phyloP scores from a whole-genome alignment of 64 coral and sea anemone species.

The Astreopora myriophthalma region DNA sequence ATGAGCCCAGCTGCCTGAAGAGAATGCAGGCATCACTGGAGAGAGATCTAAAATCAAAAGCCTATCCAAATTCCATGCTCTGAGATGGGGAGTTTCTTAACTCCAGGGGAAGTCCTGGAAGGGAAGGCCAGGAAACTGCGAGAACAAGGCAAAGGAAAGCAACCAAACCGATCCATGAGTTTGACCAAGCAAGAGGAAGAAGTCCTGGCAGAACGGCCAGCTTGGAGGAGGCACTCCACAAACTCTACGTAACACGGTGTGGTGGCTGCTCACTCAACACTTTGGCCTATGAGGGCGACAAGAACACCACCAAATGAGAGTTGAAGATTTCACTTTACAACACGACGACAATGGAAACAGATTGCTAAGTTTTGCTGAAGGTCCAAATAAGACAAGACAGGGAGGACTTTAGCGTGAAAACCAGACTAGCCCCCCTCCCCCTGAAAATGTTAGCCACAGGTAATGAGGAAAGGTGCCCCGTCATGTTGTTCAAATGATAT shows the following conservation, averaged over 20 bases:
- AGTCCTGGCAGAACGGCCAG: not conserved
- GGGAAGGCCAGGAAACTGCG: not conserved
- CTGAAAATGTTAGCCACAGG: too few relatives aligned
- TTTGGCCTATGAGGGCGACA: constrained; percentile 4
- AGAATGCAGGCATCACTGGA: too few relatives aligned
- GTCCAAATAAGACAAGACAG: constrained; percentile 12
- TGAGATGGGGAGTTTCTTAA: not conserved
- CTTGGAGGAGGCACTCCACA: not conserved
- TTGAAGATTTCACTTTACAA: not conserved
- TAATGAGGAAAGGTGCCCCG: too few relatives aligned
- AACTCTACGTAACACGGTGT: not conserved
- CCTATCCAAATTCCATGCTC: not conserved
- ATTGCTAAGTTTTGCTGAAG: not conserved
- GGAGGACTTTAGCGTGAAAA: not conserved
- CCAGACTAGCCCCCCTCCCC: too few relatives aligned
- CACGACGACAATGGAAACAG: not conserved
- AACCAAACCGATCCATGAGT: not conserved
- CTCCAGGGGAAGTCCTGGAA: not conserved
- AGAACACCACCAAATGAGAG: not conserved
- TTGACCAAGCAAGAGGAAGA: not conserved
- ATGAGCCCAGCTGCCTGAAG: too few relatives aligned
- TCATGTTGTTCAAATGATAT: too few relatives aligned
- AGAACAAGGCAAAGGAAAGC: not conserved
- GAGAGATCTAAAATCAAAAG: not conserved
- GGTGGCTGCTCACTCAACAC: constrained; percentile 1